Base-by-base conservation (phyloP, 2,888 invertebrate genomes). In the Drosophila barbarae region DNA sequence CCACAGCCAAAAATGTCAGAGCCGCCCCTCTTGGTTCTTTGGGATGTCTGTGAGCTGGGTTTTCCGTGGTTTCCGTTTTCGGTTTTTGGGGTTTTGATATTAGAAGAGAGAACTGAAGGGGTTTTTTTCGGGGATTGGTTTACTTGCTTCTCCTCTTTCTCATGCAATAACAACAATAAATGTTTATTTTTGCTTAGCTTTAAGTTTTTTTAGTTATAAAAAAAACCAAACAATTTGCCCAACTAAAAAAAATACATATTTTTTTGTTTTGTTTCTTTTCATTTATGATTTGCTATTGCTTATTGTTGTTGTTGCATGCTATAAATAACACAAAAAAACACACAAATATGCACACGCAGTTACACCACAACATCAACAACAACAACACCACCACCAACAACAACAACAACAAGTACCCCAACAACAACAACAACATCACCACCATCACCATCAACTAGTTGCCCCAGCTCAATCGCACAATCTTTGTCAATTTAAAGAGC, bases 401-500 rank as follows among this genome's bases (percentile, higher is more conserved):
- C 74, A 77, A 0, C 74, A 77, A 4, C 74, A 80, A 5, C 77
- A 77, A 0, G 77, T 76, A 3, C 74, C 72, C 0, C 77, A 81
- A 0, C 78, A 72, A 0, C 75, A 68, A 1, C 76, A 70, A 0
- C 82, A 77, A 0, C 83, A 78, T 1, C 82, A 76, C 0, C 83
- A 82, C 0, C 82, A 81, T 10, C 77, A 77, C 44, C 79, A 83
- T 54, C 79, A 81, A 68, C 76, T 79, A 72, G 84, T 82, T 81
- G 79, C 84, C 67, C 72, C 76, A 81, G 79, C 79, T 80, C 79
- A 80, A 80, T 69, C 86, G 81, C 86, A 86, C 84, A 87, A 87
- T 88, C 87, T 88, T 88, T 86, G 85, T 89, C 87, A 86, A 87
- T 89, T 89, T 89, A 86, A 88, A 90, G 90, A 90, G 82, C 90